A percentile compares a stretch with the other conserved stretches of the same genome.
Evolutionary conservation across 1,140 invertebrate species (phyloP).

Genomic region (Ruditapes philippinarum): DNA sequence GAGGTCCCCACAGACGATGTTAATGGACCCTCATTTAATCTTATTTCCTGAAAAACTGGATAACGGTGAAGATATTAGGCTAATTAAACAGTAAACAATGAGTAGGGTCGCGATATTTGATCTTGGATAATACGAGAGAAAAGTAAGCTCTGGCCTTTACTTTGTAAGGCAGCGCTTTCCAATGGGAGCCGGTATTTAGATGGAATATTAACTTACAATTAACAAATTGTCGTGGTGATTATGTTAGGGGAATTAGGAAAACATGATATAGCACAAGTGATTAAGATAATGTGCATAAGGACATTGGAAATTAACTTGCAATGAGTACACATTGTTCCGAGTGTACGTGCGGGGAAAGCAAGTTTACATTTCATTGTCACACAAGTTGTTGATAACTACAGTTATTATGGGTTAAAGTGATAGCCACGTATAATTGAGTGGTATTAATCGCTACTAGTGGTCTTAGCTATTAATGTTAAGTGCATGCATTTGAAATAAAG

Average conservation of each 20-base stretch:
- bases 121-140: slow-evolving; percentile 49
- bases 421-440: too few relatives aligned
- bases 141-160: slow-evolving; percentile 15
- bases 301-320: neutral
- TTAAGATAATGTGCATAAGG: slow-evolving; percentile 35
- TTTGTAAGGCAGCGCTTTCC: slow-evolving; percentile 14
- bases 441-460: too few relatives aligned
- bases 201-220: slow-evolving; percentile 51
- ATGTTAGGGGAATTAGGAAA: slow-evolving; percentile 25
- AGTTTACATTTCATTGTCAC: too few relatives aligned
- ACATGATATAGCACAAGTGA: slow-evolving; percentile 43
- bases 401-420: too few relatives aligned
- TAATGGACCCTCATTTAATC: slow-evolving; percentile 64
- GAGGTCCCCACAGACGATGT: slow-evolving; percentile 33
- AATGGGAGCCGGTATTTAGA: slow-evolving; percentile 31
- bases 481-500: too few relatives aligned
- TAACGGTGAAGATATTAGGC: slow-evolving; percentile 54
- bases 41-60: slow-evolving; percentile 42
- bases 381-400: too few relatives aligned
- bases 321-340: too few relatives aligned
- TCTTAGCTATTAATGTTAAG: too few relatives aligned
- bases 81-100: slow-evolving; percentile 65
- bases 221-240: slow-evolving; percentile 26
- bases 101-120: slow-evolving; percentile 58
- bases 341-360: too few relatives aligned